Evolutionary conservation across 2,113 vertebrate species (phyloP).

Genomic region (Procavia capensis): DNA sequence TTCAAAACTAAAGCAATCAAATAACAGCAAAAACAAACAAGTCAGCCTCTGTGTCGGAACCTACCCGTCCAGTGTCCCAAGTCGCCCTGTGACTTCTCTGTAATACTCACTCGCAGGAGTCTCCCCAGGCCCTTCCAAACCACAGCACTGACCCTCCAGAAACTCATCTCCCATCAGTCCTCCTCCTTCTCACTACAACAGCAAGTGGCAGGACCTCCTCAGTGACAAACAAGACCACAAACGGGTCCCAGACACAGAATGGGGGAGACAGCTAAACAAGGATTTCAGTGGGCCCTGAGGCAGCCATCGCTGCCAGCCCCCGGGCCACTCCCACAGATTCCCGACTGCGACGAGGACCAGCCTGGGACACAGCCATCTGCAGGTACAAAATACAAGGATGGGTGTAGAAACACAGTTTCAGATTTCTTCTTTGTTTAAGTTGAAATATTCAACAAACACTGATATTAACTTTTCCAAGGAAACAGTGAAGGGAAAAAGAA

Average conservation of each 20-base stretch:
- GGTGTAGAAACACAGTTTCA: neutral
- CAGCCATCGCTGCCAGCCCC: neutral
- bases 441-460: neutral
- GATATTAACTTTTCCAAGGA: conserved; percentile 28
- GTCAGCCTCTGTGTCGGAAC: neutral
- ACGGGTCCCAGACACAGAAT: neutral
- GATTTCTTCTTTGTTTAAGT: neutral
- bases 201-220: neutral
- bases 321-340: neutral
- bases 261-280: neutral
- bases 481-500: neutral
- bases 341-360: neutral
- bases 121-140: neutral
- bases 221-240: conserved; percentile 36
- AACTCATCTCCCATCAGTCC: neutral
- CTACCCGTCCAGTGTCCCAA: neutral
- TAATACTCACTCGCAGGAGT: neutral
- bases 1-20: conserved; percentile 11
- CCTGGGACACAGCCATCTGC: conserved; percentile 3
- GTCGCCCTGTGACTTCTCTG: neutral
- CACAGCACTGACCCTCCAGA: neutral
- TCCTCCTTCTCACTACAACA: neutral
- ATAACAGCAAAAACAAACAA: conserved; percentile 33
- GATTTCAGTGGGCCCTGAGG: neutral
- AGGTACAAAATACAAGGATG: neutral